Evolutionary conservation across 2,113 vertebrate genomes (phyloP).

Genomic region (Tretioscincus oriximinensis): DNA sequence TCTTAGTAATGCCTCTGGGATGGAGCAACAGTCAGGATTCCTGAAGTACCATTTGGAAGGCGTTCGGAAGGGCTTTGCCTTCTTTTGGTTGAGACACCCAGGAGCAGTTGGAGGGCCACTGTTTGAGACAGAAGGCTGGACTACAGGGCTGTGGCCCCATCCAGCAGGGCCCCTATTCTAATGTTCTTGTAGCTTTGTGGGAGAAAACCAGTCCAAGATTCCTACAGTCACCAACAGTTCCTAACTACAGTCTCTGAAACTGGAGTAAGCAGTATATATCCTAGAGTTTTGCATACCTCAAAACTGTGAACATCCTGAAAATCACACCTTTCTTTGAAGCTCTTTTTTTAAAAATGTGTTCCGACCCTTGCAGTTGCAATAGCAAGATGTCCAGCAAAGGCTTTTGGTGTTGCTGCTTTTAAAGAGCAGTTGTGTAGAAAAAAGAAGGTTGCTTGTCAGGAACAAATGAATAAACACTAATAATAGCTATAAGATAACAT

Average conservation of each 20-base stretch:
- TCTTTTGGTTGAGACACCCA: too few species aligned
- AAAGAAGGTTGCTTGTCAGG: slow-evolving; percentile 38
- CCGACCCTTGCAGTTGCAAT: background rate
- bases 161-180: slow-evolving; percentile 6
- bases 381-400: background rate
- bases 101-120: too few species aligned
- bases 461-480: slow-evolving; percentile 78
- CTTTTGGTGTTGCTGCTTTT: background rate
- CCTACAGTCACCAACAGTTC: background rate
- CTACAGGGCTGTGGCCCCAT: too few species aligned
- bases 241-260: background rate
- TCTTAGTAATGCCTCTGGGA: too few species aligned
- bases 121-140: too few species aligned
- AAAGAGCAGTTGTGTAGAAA: background rate
- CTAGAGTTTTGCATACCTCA: background rate
- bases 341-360: background rate
- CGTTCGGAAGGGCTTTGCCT: too few species aligned
- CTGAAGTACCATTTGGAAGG: too few species aligned
- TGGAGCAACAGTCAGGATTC: too few species aligned
- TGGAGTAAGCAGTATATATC: background rate
- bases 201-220: background rate
- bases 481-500: slow-evolving; percentile 80
- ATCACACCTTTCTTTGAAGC: background rate
- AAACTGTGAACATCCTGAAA: background rate
- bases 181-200: slow-evolving; percentile 2